Evolutionary conservation across 2,113 vertebrate species (phyloP), one percentile per base, ranked within the genome.

Genomic region (Galbula dea): DNA sequence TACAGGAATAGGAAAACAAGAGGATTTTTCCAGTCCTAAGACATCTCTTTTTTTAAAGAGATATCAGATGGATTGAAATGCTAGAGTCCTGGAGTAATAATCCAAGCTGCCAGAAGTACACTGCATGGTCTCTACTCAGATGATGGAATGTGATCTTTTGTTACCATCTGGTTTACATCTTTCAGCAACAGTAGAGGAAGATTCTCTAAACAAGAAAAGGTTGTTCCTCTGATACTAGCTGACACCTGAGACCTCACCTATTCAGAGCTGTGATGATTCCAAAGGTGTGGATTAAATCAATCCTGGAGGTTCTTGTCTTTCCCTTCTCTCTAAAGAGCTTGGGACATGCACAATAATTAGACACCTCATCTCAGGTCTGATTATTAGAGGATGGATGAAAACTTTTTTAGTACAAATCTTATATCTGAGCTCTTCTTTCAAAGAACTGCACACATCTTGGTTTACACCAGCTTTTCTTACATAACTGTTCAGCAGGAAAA

Each of bases 191-290:
- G 9, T 39, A 29, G 26, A 55, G 22, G 26, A 76, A 83, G 11
- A 18, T 39, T 68, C 29, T 59, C 19, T 36, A 86, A 14, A 41
- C 10, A 30, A 2, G 1, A 62, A 77, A 79, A 30, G 11, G 12
- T 32, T 52, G 6, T 30, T 80, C 6, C 9, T 27, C n/a, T 49
- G 18, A 63, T 45, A 14, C 8, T 13, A 49, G 14, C 4, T 49
- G 6, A 77, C 32, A 51, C 27, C 8, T 5, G 8, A 68, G 18
- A 29, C 4, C 5, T 86, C 13, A 3, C 7, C 52, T 51, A 67
- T 2, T 13, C 10, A 57, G 19, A 61, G 5, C 7, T 61, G 11
- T 0, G 2, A 46, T n/a, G n/a, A n/a, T n/a, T n/a, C n/a, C n/a
- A 83, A 4, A 61, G 7, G 4, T 20, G 12, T 21, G 24, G 8